phyloP scores from a whole-genome alignment of 2,797 vertebrate genomes.

The Pangasius krempfi region DNA sequence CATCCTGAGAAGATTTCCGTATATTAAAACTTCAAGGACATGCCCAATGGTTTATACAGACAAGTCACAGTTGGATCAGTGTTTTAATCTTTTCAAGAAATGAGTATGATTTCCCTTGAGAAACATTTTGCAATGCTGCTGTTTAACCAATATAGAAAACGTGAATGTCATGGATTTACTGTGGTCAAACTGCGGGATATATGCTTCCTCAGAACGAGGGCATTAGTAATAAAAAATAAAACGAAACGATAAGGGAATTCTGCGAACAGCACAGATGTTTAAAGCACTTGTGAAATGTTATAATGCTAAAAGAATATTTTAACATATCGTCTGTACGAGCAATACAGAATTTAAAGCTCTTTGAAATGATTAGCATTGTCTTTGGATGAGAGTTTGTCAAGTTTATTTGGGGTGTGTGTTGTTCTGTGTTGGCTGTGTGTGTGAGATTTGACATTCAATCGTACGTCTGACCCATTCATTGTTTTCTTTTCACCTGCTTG shows the following conservation, averaged over 20 bases:
- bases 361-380: constrained; percentile 20
- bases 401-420: not conserved
- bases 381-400: not conserved
- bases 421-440: not conserved
- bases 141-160: not conserved
- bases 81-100: not conserved
- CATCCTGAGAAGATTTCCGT: not conserved
- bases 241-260: not conserved
- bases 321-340: constrained; percentile 1
- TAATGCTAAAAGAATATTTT: not conserved
- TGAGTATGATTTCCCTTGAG: not conserved
- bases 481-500: not conserved
- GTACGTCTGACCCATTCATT: not conserved
- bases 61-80: not conserved
- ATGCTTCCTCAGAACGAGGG: not conserved
- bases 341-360: not conserved
- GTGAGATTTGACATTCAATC: not conserved
- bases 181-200: not conserved
- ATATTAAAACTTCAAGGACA: not conserved
- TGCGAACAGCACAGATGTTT: not conserved
- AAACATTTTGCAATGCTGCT: not conserved
- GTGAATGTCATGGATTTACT: not conserved
- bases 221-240: not conserved
- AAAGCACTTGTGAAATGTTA: not conserved
- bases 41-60: not conserved